Conservation (phyloP, 2,888 invertebrate genomes). For the Kuschelorhynchus macadamiae region DNA sequence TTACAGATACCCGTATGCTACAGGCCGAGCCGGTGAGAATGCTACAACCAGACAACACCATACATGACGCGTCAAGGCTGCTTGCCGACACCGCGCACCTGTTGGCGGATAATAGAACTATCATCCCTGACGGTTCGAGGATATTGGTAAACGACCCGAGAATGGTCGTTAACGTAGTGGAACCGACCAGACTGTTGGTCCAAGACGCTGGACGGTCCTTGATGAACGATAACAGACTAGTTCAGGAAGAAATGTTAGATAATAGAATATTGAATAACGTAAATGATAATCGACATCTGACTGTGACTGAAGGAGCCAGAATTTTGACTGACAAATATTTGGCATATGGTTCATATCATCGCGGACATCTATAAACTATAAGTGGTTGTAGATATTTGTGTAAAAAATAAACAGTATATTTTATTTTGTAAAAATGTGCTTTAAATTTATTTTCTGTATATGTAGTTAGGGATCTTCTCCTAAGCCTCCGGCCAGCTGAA, state of each 20-base stretch:
- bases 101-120: conserved; percentile 57
- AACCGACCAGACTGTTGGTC: conserved; percentile 63
- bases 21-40: conserved; percentile 57
- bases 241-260: conserved; percentile 63
- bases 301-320: conserved; percentile 63
- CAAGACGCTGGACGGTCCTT: conserved; percentile 63
- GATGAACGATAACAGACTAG: conserved; percentile 61
- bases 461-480: no score
- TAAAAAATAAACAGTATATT: no score
- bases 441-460: no score
- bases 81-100: conserved; percentile 59
- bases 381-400: neutral
- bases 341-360: conserved; percentile 67
- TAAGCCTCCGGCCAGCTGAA: no score
- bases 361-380: conserved; percentile 64
- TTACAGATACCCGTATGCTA: conserved; percentile 60
- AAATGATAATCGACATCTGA: conserved; percentile 61
- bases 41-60: conserved; percentile 60
- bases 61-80: conserved; percentile 36
- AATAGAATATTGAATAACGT: conserved; percentile 62
- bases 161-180: conserved; percentile 64
- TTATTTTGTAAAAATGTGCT: no score
- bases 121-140: conserved; percentile 58
- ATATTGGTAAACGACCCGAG: conserved; percentile 60
- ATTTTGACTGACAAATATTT: conserved; percentile 68